phyloP scores from a whole-genome alignment of 2,888 invertebrate species.

The Pantelozetes paolii region DNA sequence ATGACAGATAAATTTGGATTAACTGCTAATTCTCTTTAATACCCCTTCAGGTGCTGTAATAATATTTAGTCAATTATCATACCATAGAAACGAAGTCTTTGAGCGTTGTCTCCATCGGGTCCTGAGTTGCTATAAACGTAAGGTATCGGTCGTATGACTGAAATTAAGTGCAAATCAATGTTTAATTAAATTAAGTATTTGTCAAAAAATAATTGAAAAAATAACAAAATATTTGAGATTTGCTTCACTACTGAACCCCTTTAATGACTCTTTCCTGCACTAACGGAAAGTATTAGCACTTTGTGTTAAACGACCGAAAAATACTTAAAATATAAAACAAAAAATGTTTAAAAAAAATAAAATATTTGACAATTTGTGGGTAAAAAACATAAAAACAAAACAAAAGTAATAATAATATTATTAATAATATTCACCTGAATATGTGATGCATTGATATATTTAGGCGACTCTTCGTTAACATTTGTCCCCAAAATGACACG shows the following conservation, averaged over 20 bases:
- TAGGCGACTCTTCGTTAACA: constrained; percentile 79
- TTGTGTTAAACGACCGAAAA: not conserved
- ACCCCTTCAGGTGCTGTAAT: too few relatives aligned
- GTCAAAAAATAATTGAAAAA: not conserved
- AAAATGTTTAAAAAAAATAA: too few relatives aligned
- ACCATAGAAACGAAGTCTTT: constrained; percentile 95
- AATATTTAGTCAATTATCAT: constrained; percentile 54
- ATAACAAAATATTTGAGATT: not conserved
- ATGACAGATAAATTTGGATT: constrained; percentile 72
- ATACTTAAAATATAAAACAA: not conserved
- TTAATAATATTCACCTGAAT: constrained; percentile 61
- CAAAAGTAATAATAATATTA: not conserved
- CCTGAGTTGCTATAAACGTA: constrained; percentile 85
- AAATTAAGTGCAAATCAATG: constrained; percentile 39
- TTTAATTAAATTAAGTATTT: constrained; percentile 14
- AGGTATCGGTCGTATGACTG: constrained; percentile 81
- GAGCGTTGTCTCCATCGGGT: constrained; percentile 78
- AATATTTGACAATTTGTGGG: too few relatives aligned
- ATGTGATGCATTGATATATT: constrained; percentile 90
- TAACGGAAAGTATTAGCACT: not conserved
- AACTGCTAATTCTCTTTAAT: too few relatives aligned
- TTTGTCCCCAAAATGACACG: constrained; percentile 85
- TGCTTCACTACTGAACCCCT: not conserved
- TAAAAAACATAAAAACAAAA: not conserved
- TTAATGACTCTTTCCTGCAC: constrained; percentile 4